A percentile compares a stretch with the other conserved stretches of the same genome.
Evolutionary conservation across 1,140 invertebrate species (phyloP).

Genomic region (Liolophura sinensis): DNA sequence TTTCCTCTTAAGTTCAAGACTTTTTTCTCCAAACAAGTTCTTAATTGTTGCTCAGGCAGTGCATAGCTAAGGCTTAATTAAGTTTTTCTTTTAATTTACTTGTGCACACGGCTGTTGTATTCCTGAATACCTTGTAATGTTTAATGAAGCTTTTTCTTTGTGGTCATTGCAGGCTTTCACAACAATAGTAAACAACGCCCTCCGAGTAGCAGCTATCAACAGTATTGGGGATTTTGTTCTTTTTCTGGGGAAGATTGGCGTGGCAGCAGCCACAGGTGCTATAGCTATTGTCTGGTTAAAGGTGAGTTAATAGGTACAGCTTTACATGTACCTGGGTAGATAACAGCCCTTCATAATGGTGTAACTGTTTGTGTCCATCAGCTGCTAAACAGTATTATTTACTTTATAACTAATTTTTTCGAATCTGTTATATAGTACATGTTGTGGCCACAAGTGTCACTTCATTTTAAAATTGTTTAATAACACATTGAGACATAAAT

Average conservation of each 20-base stretch:
- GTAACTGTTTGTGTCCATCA: not conserved
- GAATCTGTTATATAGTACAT: too few relatives aligned
- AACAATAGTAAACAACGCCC: slow-evolving; percentile 67
- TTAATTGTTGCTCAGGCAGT: too few relatives aligned
- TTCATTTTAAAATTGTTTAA: too few relatives aligned
- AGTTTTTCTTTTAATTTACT: too few relatives aligned
- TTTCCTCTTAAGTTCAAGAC: slow-evolving; percentile 1
- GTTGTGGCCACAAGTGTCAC: too few relatives aligned
- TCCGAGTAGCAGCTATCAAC: slow-evolving; percentile 90
- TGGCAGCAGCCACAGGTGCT: slow-evolving; percentile 66
- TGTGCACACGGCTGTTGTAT: not conserved
- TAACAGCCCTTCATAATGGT: not conserved
- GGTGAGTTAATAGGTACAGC: slow-evolving; percentile 28
- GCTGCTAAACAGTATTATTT: too few relatives aligned
- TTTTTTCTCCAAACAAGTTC: too few relatives aligned
- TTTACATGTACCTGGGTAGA: not conserved
- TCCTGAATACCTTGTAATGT: not conserved
- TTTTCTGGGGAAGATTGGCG: slow-evolving; percentile 85
- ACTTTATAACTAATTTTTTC: too few relatives aligned
- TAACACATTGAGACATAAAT: too few relatives aligned
- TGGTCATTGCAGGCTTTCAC: slow-evolving; percentile 44
- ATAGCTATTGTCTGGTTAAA: slow-evolving; percentile 66
- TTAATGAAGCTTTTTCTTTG: slow-evolving; percentile 3
- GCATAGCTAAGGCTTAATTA: too few relatives aligned
- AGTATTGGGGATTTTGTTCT: slow-evolving; percentile 92